Conservation (phyloP, 2,797 vertebrate genomes). For the Lutjanus campechanus region DNA sequence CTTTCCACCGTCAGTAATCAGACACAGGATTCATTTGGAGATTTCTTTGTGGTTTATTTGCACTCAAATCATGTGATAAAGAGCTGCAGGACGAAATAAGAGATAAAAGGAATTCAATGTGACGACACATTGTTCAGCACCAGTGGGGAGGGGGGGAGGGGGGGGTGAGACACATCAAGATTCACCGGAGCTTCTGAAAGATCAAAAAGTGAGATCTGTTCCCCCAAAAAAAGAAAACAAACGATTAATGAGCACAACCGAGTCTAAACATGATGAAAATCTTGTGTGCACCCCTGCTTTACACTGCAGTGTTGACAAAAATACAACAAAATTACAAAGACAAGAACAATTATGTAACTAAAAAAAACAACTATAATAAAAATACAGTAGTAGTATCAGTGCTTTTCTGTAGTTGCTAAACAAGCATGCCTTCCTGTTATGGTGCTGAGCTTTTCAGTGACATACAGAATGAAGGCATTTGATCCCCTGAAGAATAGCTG, state of each 20-base stretch:
- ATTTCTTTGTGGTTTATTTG: slow-evolving; percentile 88
- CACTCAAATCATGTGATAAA: slow-evolving; percentile 86
- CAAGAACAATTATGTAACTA: slow-evolving; percentile 29
- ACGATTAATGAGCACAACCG: slow-evolving; percentile 8
- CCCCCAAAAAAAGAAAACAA: background rate
- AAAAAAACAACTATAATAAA: slow-evolving; percentile 35
- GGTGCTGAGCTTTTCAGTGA: slow-evolving; percentile 46
- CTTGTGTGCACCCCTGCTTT: slow-evolving; percentile 34
- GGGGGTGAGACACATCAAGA: slow-evolving; percentile 28
- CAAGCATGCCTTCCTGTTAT: slow-evolving; percentile 45
- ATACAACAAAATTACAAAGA: slow-evolving; percentile 44
- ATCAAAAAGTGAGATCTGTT: slow-evolving; percentile 40
- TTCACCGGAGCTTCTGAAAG: slow-evolving; percentile 32
- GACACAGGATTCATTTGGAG: slow-evolving; percentile 38
- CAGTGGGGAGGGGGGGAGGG: slow-evolving; percentile 53
- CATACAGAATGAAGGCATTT: slow-evolving; percentile 38
- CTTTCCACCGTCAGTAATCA: slow-evolving; percentile 1
- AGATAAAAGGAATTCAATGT: slow-evolving; percentile 75
- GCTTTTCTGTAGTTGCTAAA: slow-evolving; percentile 52
- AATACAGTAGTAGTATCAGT: slow-evolving; percentile 59
- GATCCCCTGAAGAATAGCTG: slow-evolving; percentile 43
- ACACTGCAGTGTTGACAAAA: slow-evolving; percentile 48
- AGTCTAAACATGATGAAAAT: slow-evolving; percentile 36
- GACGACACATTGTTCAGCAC: slow-evolving; percentile 82
- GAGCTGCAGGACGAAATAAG: slow-evolving; percentile 76